Evolutionary conservation across 30 jellyfish, hydroid and myxozoan genomes (phyloP).

Genomic region (Turritopsis dohrnii): DNA sequence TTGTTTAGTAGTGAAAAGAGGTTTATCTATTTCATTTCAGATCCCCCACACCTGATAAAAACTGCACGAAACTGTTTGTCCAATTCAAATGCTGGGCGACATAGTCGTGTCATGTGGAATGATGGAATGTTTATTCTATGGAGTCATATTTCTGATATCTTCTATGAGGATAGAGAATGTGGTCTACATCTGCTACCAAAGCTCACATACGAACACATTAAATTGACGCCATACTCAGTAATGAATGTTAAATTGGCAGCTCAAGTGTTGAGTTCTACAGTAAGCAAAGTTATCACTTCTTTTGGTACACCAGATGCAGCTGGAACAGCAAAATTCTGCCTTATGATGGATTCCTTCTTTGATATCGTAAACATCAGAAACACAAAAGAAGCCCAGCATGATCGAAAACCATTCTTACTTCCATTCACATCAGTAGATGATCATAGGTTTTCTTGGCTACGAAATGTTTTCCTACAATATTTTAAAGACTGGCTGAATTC

Average conservation of each 20-base stretch:
- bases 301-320: conserved; percentile 37
- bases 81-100: conserved; percentile 31
- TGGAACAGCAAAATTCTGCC: conserved; percentile 37
- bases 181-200: conserved; percentile 32
- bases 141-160: conserved; percentile 33
- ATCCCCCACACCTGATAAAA: neutral
- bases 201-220: conserved; percentile 26
- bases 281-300: neutral
- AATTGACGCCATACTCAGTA: conserved; percentile 24
- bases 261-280: conserved; percentile 38
- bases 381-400: no score
- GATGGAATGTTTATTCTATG: conserved; percentile 19
- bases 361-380: conserved; percentile 30
- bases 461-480: no score
- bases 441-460: no score
- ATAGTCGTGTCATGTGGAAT: conserved; percentile 40
- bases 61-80: conserved; percentile 47
- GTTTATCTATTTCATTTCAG: no score
- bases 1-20: conserved; percentile 30
- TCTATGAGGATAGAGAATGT: conserved; percentile 30
- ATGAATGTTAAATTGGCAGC: conserved; percentile 47
- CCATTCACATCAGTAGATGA: no score
- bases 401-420: no score
- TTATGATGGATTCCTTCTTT: conserved; percentile 28
- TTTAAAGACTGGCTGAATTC: no score